These are phyloP conservation scores for Habropoda laboriosa DNA, from an alignment of 1,140 invertebrate genomes.

Conservation along the genomic window DNA sequence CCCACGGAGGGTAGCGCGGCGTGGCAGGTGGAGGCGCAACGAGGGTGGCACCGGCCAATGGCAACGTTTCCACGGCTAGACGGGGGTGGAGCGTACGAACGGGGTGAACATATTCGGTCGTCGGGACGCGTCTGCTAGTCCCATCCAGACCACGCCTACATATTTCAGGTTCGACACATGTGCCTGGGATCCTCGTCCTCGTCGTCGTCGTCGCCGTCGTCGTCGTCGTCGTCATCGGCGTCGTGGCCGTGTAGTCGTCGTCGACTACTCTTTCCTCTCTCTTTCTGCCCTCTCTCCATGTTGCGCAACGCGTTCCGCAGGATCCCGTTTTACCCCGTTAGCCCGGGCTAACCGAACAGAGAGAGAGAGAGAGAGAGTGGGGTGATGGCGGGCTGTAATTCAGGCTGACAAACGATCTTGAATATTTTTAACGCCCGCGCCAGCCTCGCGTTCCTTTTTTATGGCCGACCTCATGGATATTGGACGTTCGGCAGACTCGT, in stretches of 20 bases:
- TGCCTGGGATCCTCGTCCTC: conserved; percentile 69
- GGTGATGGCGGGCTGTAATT: conserved; percentile 70
- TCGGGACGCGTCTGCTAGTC: conserved; percentile 79
- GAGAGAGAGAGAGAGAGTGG: not conserved
- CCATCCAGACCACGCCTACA: conserved; percentile 80
- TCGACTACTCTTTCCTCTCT: conserved; percentile 39
- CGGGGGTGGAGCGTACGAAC: conserved; percentile 79
- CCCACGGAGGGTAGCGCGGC: conserved; percentile 68
- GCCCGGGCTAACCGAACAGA: conserved; percentile 1
- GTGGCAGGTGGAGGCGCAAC: conserved; percentile 71
- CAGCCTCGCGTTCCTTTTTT: conserved; percentile 64
- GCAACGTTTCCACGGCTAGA: conserved; percentile 70
- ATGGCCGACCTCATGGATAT: conserved; percentile 54
- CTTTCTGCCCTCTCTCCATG: conserved; percentile 23
- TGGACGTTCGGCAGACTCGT: conserved; percentile 72
- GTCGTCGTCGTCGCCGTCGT: conserved; percentile 42
- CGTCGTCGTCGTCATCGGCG: conserved; percentile 44
- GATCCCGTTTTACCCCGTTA: conserved; percentile 37
- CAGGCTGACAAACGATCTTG: conserved; percentile 79
- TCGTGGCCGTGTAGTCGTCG: conserved; percentile 39
- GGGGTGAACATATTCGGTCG: conserved; percentile 81
- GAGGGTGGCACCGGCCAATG: conserved; percentile 73
- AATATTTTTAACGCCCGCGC: conserved; percentile 79
- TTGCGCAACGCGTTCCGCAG: conserved; percentile 64
- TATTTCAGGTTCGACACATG: conserved; percentile 83